Conservation (phyloP, 2,888 invertebrate genomes). For the Mesoligia furuncula region DNA sequence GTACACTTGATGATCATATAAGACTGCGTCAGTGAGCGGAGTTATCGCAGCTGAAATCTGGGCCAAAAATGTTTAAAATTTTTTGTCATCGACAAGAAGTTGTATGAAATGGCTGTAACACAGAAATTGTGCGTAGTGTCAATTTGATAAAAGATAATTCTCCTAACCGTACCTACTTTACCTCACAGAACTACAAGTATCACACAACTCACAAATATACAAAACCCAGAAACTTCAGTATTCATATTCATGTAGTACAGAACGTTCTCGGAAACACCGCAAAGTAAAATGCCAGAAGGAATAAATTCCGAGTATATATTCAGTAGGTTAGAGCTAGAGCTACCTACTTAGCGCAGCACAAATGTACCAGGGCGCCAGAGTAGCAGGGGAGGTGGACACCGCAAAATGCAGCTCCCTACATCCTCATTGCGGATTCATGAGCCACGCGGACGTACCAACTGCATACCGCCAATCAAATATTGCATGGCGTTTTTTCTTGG, state of each 20-base stretch:
- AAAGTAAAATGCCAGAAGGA: slow-evolving; percentile 50
- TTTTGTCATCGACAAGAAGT: background rate
- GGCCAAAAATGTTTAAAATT: background rate
- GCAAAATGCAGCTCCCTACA: slow-evolving; percentile 78
- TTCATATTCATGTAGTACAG: slow-evolving; percentile 59
- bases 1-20: background rate
- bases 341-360: slow-evolving; percentile 65
- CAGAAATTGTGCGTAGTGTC: background rate
- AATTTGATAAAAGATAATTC: background rate
- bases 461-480: slow-evolving; percentile 74
- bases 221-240: slow-evolving; percentile 28
- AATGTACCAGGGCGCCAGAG: slow-evolving; percentile 51
- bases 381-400: slow-evolving; percentile 66
- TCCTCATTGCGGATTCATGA: slow-evolving; percentile 82
- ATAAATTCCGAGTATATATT: slow-evolving; percentile 56
- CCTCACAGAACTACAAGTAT: background rate
- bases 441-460: slow-evolving; percentile 71
- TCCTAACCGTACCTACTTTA: background rate
- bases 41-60: background rate
- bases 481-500: slow-evolving; percentile 49
- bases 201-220: slow-evolving; percentile 8
- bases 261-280: slow-evolving; percentile 45
- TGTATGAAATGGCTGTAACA: background rate
- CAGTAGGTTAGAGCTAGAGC: slow-evolving; percentile 43
- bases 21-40: background rate